phyloP scores from a whole-genome alignment of 2,888 invertebrate species.

The Laothoe populi region DNA sequence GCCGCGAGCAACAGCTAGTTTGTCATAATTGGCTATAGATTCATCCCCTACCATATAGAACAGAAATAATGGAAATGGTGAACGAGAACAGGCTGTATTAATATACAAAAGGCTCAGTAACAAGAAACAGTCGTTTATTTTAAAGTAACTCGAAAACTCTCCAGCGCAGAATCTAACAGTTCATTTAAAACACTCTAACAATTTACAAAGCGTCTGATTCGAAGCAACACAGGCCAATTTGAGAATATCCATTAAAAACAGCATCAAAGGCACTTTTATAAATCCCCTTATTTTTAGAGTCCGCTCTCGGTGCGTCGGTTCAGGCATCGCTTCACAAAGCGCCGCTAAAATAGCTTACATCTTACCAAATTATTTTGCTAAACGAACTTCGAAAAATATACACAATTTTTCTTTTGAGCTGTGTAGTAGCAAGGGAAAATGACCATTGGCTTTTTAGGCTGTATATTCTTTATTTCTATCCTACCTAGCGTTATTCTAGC shows the following conservation, averaged over 20 bases:
- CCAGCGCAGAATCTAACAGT: neutral
- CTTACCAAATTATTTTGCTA: conserved; percentile 1
- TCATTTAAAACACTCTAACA: conserved; percentile 17
- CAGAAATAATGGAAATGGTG: too few species aligned
- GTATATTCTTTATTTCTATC: too few species aligned
- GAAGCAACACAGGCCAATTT: conserved; percentile 11
- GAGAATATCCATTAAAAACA: conserved; percentile 8
- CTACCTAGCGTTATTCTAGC: too few species aligned
- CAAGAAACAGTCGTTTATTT: neutral
- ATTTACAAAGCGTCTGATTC: conserved; percentile 14
- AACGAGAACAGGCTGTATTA: too few species aligned
- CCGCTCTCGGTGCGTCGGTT: conserved; percentile 8
- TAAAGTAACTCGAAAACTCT: neutral
- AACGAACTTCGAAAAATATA: neutral
- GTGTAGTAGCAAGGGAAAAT: too few species aligned
- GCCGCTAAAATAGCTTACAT: neutral
- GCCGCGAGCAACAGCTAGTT: too few species aligned
- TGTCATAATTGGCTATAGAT: too few species aligned
- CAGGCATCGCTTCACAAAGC: conserved; percentile 1
- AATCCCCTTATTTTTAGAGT: conserved; percentile 6
- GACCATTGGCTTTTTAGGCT: too few species aligned
- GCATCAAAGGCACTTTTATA: conserved; percentile 14
- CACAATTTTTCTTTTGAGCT: too few species aligned
- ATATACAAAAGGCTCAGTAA: neutral
- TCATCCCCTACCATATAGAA: too few species aligned